Evolutionary conservation across 92 coral and sea anemone genomes (phyloP), one percentile per base, ranked within the genome.

Genomic region (Porites divaricata): DNA sequence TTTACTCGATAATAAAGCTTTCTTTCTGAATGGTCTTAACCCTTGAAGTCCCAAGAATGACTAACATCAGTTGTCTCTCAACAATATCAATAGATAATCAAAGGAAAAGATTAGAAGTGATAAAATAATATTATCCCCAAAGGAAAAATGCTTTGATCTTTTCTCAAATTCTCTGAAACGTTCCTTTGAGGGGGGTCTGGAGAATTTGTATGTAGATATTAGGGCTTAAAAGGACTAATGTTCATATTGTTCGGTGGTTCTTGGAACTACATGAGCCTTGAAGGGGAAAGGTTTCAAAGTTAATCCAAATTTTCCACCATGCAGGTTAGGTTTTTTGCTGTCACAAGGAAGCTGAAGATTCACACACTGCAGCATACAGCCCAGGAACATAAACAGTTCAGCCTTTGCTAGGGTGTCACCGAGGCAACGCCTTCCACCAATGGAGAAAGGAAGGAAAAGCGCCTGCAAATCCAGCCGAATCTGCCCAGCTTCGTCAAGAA

Each of bases 371-470:
- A 96, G 82, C 79, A 96, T 71, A 28, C 93, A 87, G 9, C 95
- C 95, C 41, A 96, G 87, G 53, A 96, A 85, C 72, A 92, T 77
- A 85, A 94, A 96, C 87, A 96, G 85, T 83, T 94, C 83, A 16
- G 94, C 89, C 83, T 94, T 93, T 6, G 98, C 95, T 6, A 96
- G 93, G 41, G 94, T 73, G 62, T 89, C 94, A 25, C 99, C 99
- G 62, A 91, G 89, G 63, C 99, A 97, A 45, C 93, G 88, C 24
- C 99, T 86, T 61, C 92, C 75, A 72, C 96, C 99, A 11, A 88
- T 89, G 21, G 94, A 92, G 80, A 97, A 97, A 21, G 99, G 89
- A 22, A 97, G 78, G 12, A 86, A 78, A 16, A 83, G 77, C 24
- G 90, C 88, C 66, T 90, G 91, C 75, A 88, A 88, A 81, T 91